Conservation (phyloP, 1,140 invertebrate species). For the Maniola jurtina region DNA sequence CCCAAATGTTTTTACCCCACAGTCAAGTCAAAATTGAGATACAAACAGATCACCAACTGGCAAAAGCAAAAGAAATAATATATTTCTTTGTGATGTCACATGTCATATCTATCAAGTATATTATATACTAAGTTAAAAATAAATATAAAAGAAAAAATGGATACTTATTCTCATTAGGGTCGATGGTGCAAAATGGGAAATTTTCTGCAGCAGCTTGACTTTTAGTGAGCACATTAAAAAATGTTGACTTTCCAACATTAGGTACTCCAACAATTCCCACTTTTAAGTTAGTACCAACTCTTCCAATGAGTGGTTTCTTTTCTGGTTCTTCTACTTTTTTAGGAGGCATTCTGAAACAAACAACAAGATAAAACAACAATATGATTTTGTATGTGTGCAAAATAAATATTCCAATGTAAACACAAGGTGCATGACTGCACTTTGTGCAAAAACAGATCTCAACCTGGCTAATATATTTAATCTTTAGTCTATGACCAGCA, state of each 20-base stretch:
- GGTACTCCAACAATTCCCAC: slow-evolving; percentile 95
- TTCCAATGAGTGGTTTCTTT: slow-evolving; percentile 94
- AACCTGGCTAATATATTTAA: too few species aligned
- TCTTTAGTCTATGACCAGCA: too few species aligned
- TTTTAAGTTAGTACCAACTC: slow-evolving; percentile 98
- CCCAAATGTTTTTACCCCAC: too few species aligned
- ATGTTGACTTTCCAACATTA: slow-evolving; percentile 99
- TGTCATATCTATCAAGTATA: background rate
- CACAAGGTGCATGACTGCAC: too few species aligned
- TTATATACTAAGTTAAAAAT: background rate
- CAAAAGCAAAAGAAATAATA: too few species aligned
- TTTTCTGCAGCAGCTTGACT: slow-evolving; percentile 98
- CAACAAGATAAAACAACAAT: background rate
- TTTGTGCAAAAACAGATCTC: too few species aligned
- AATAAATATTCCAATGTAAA: too few species aligned
- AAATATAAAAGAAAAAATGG: slow-evolving; percentile 41
- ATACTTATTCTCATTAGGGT: slow-evolving; percentile 99
- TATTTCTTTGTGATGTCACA: too few species aligned
- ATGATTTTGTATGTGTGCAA: background rate
- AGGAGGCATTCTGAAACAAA: slow-evolving; percentile 87
- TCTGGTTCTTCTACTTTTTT: slow-evolving; percentile 96
- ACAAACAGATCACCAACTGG: too few species aligned
- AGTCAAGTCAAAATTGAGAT: too few species aligned
- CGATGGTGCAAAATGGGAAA: slow-evolving; percentile 99
- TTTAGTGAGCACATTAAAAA: slow-evolving; percentile 99